phyloP scores from a whole-genome alignment of 1,140 invertebrate genomes.

The Aphaenogaster ashmeadi region DNA sequence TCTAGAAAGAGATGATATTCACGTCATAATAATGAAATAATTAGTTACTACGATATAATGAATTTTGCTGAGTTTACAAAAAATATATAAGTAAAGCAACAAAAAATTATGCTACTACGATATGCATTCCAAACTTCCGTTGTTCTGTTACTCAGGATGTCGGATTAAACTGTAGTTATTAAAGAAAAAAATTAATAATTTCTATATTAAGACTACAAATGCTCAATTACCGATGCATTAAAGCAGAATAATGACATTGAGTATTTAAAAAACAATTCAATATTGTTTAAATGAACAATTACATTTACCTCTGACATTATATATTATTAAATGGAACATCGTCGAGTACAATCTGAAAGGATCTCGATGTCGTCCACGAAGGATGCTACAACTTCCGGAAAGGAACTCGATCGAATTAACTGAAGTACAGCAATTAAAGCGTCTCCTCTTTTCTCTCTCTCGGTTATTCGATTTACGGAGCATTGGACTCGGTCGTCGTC shows the following conservation, averaged over 20 bases:
- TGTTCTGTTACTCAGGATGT: not conserved
- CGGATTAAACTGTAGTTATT: not conserved
- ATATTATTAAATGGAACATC: slow-evolving; percentile 20
- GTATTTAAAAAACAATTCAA: slow-evolving; percentile 27
- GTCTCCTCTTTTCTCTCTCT: slow-evolving; percentile 47
- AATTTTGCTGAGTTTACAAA: not conserved
- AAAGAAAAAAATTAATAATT: not conserved
- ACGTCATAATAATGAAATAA: slow-evolving; percentile 23
- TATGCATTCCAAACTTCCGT: not conserved
- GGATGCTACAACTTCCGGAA: slow-evolving; percentile 37
- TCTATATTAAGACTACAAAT: not conserved
- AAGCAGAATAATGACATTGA: not conserved
- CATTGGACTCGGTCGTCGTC: slow-evolving; percentile 39
- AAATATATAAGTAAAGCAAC: not conserved
- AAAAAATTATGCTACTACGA: not conserved
- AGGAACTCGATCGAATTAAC: slow-evolving; percentile 54
- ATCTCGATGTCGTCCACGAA: slow-evolving; percentile 22
- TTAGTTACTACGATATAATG: slow-evolving; percentile 11
- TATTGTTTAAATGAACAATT: slow-evolving; percentile 20
- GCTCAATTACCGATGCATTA: not conserved
- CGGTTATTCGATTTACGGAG: slow-evolving; percentile 55
- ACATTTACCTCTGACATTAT: not conserved
- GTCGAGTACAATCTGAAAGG: slow-evolving; percentile 22
- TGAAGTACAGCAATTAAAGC: slow-evolving; percentile 57
- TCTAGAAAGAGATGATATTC: slow-evolving; percentile 20